A percentile compares a stretch with the other conserved stretches of the same genome.
Evolutionary conservation across 2,888 invertebrate species (phyloP).

Genomic region (Allolobophora icterica): DNA sequence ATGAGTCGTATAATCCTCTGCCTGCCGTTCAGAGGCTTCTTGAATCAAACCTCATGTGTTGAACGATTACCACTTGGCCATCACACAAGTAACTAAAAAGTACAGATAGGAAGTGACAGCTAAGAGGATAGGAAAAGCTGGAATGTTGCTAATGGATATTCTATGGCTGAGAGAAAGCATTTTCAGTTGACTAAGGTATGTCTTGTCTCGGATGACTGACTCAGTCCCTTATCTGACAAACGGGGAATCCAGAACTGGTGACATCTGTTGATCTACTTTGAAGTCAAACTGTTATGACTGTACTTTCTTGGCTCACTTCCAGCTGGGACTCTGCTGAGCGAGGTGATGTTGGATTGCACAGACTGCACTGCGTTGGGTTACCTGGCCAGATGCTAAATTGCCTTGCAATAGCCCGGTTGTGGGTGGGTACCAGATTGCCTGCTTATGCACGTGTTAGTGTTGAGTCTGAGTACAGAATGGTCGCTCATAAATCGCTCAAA

Average conservation of each 20-base stretch:
- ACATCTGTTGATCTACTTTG: constrained; percentile 28
- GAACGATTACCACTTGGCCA: neutral
- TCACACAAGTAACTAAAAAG: neutral
- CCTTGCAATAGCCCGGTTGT: neutral
- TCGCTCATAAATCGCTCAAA: neutral
- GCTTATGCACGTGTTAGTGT: neutral
- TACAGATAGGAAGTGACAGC: no score
- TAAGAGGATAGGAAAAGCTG: no score
- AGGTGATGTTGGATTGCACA: neutral
- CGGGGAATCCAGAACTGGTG: neutral
- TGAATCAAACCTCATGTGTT: no score
- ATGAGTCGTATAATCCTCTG: neutral
- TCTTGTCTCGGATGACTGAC: no score
- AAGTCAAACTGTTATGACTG: neutral
- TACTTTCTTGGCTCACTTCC: neutral
- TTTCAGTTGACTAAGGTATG: no score
- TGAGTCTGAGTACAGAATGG: neutral
- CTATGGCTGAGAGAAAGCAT: no score
- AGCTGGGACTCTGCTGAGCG: neutral
- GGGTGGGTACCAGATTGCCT: no score
- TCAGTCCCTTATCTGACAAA: no score
- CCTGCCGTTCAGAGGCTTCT: neutral
- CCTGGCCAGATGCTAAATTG: no score
- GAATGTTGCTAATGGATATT: neutral
- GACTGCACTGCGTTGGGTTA: neutral